Evolutionary conservation across 2,113 vertebrate species (phyloP), one percentile per base, ranked within the genome.

Genomic region (Scopus umbretta): DNA sequence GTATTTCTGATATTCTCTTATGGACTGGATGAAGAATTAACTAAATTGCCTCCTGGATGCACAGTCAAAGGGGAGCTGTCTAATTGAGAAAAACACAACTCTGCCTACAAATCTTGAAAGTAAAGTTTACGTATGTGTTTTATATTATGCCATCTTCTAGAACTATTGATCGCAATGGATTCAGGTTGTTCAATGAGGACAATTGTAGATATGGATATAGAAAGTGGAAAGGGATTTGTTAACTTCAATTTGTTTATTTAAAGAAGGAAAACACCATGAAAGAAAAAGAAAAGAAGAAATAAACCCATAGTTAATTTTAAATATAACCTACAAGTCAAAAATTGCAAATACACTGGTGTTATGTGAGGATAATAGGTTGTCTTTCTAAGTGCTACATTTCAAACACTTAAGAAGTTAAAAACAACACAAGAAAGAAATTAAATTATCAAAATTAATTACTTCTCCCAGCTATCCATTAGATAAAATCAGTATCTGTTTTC

Each of bases 401-500:
- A 90, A 83, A 76, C 30, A 62, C 30, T 90, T 76, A 92, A 63
- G 26, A 86, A 76, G 47, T 43, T 80, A 88, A 80, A 92, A 94
- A 80, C 22, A 82, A 52, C 43, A 56, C 26, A 73, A 78, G 49
- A 80, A 94, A 86, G n/a, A 85, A 94, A 93, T 80, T 74, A 91
- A 81, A 88, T 47, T 59, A 32, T 79, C 88, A 91, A 88, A 95
- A 96, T 86, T 90, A 86, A 93, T 88, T 92, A 88, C 53, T 82
- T 92, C 17, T 95, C 25, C 36, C n/a, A 82, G 36, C 40, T 80
- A 90, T 43, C 30, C n/a, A 80, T 79, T 93, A 93, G 58, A 56
- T 65, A 90, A 94, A 92, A 88, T 94, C 71, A 86, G 76, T 93
- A 92, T 25, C 40, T 92, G 43, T 90, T 96, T 93, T 94, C 75